phyloP scores from a whole-genome alignment of 1,140 invertebrate genomes.

The Mylabris phalerata region DNA sequence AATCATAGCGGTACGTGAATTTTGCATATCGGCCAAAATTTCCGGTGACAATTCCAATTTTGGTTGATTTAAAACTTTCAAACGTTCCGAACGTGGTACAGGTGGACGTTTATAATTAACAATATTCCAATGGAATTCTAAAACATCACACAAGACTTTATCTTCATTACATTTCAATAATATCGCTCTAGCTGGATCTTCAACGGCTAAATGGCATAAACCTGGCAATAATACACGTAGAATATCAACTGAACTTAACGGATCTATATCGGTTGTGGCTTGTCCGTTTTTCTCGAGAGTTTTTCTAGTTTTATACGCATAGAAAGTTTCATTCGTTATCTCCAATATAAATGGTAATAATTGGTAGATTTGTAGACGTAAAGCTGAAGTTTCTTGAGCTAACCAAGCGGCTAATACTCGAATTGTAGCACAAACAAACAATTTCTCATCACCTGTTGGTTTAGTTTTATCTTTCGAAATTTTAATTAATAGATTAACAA shows the following conservation, averaged over 20 bases:
- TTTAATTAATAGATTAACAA: slow-evolving; percentile 66
- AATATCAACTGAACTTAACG: slow-evolving; percentile 61
- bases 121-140: slow-evolving; percentile 79
- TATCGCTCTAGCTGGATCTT: slow-evolving; percentile 77
- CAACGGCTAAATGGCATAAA: slow-evolving; percentile 82
- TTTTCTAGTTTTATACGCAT: slow-evolving; percentile 57
- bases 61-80: slow-evolving; percentile 64
- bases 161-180: slow-evolving; percentile 73
- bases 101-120: slow-evolving; percentile 78
- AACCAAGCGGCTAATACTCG: slow-evolving; percentile 81
- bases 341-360: slow-evolving; percentile 71
- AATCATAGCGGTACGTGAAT: slow-evolving; percentile 73
- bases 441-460: slow-evolving; percentile 54
- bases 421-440: slow-evolving; percentile 76
- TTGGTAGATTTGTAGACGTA: slow-evolving; percentile 73
- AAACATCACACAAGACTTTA: slow-evolving; percentile 68
- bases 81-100: slow-evolving; percentile 66
- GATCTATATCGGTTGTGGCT: slow-evolving; percentile 49
- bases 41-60: slow-evolving; percentile 65
- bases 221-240: slow-evolving; percentile 77
- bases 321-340: slow-evolving; percentile 75
- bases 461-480: slow-evolving; percentile 65
- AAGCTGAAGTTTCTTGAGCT: slow-evolving; percentile 84
- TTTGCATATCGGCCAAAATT: slow-evolving; percentile 71
- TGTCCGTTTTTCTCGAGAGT: slow-evolving; percentile 55